These are phyloP conservation scores for Agrotis segetum DNA, from an alignment of 2,888 invertebrate genomes.

Conservation along the genomic window DNA sequence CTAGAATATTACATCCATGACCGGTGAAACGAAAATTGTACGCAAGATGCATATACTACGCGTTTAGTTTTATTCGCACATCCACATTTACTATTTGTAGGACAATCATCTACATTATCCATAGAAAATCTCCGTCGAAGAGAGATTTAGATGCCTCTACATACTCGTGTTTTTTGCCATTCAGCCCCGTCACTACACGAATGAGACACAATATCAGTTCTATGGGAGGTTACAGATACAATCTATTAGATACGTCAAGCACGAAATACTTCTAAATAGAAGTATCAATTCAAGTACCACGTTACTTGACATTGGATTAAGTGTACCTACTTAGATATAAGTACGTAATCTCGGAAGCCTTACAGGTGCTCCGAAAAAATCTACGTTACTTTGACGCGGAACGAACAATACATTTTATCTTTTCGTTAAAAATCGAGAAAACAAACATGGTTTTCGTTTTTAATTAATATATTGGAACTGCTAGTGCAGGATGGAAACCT, in stretches of 20 bases:
- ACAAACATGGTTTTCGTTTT: constrained; percentile 8
- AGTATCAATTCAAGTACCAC: constrained; percentile 18
- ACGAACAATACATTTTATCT: constrained; percentile 25
- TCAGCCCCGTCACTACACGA: not conserved
- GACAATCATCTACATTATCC: not conserved
- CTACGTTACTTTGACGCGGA: constrained; percentile 4
- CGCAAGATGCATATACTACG: not conserved
- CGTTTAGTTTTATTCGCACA: not conserved
- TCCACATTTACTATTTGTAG: not conserved
- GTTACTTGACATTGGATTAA: constrained; percentile 17
- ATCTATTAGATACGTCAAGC: not conserved
- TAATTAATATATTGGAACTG: not conserved
- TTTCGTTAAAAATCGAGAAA: constrained; percentile 10
- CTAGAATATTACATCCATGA: not conserved
- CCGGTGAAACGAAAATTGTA: constrained; percentile 3
- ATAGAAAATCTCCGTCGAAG: not conserved
- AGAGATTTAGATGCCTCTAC: no score
- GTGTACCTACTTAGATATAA: constrained; percentile 27
- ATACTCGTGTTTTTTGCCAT: not conserved
- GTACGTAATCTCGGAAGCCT: constrained; percentile 49
- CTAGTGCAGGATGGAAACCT: constrained; percentile 7
- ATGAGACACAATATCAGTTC: not conserved
- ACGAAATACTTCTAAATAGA: not conserved
- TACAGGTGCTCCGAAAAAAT: constrained; percentile 38
- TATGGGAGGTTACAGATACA: not conserved